Base-by-base conservation (phyloP, 1,140 invertebrate genomes). In the Micrasema longulum region DNA sequence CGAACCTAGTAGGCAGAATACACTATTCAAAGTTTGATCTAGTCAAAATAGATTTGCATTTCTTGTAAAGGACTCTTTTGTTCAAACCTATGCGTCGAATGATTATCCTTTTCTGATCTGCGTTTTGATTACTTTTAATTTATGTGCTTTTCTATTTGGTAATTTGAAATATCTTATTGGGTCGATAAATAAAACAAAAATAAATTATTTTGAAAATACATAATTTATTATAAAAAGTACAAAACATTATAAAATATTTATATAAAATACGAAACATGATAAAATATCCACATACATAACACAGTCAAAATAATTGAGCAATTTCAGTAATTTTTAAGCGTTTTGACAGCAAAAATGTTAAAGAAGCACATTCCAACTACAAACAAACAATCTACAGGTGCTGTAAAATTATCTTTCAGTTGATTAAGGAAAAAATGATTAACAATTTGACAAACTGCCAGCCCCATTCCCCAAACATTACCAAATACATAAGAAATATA, bases 281-380 rank as follows among this genome's bases (percentile, higher is more conserved):
- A 60, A 57, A 57, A 18, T 50, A 36, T 50, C 26, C 20, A 69
- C 18, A 48, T 57, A 60, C 22, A 69, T 50, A 63, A 48, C 57
- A 69, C 36, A 38, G 23, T 47, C 31, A 62, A 45, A 47, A 26
- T 62, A 41, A 31, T 60, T 62, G 68, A 62, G 43, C 43, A 43
- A 22, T 70, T 71, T 67, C 43, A 72, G 31, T 70, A 75, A 52
- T 75, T 72, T 45, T 73, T 76, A 50, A 76, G 62, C 38, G 74
- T 68, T 71, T 76, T 76, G 12, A 73, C 47, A 55, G 74, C 70
- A 64, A 76, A 76, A n/a, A 73, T 63, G 64, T 73, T 76, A 68
- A 76, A 76, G 64, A 76, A 76, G 62, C 71, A 76, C 74, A 76
- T 76, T 55, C 74, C 74, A 53, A 76, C 57, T 50, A 73, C 74